phyloP scores from a whole-genome alignment of 1,140 invertebrate genomes.

The Lasioglossum baleicum region DNA sequence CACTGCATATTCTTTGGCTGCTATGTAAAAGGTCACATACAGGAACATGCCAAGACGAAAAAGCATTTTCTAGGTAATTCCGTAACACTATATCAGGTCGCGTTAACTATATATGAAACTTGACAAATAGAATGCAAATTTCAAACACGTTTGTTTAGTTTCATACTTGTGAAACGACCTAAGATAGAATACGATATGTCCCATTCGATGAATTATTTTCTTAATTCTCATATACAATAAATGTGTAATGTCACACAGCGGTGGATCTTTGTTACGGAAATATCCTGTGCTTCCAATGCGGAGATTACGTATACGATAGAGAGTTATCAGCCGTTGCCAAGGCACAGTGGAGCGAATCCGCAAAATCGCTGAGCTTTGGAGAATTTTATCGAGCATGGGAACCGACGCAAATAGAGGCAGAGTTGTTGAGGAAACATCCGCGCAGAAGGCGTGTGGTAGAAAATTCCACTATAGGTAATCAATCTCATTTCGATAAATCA shows the following conservation, averaged over 20 bases:
- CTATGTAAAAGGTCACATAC: constrained; percentile 89
- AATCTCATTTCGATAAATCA: neutral
- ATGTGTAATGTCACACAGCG: constrained; percentile 77
- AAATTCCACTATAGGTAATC: constrained; percentile 90
- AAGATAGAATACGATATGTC: neutral
- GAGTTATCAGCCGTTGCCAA: constrained; percentile 84
- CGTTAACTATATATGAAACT: too few species aligned
- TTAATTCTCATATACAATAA: constrained; percentile 10
- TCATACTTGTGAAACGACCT: too few species aligned
- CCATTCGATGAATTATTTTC: neutral
- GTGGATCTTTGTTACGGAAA: constrained; percentile 94
- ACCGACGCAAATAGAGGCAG: constrained; percentile 87
- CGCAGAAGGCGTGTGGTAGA: constrained; percentile 89
- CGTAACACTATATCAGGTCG: too few species aligned
- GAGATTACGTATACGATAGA: constrained; percentile 94
- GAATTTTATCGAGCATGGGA: constrained; percentile 89
- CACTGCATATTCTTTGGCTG: constrained; percentile 96
- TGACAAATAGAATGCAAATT: too few species aligned
- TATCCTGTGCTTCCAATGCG: constrained; percentile 94
- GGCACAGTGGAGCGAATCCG: constrained; percentile 82
- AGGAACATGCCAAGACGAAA: constrained; percentile 89
- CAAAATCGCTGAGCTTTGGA: constrained; percentile 84
- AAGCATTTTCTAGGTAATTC: constrained; percentile 88
- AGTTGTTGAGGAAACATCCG: constrained; percentile 85
- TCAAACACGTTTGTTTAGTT: too few species aligned